Conservation (phyloP, 2,113 vertebrate species). For the Eidolon helvum region DNA sequence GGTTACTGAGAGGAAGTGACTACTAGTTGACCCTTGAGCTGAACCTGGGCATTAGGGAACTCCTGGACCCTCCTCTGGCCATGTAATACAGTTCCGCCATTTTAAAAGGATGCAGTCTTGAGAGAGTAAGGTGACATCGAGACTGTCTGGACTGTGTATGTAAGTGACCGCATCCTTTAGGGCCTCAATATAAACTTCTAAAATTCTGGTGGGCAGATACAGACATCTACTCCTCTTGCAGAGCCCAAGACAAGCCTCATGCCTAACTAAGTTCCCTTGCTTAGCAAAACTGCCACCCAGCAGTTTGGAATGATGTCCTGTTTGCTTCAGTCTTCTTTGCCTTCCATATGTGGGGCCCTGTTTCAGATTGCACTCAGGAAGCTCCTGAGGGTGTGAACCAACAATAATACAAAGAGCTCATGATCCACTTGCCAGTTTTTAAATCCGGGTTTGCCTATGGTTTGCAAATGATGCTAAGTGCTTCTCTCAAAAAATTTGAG, state of each 20-base stretch:
- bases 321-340: neutral
- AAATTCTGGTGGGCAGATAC: neutral
- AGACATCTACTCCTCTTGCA: neutral
- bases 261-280: neutral
- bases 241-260: neutral
- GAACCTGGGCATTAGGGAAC: neutral
- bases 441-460: neutral
- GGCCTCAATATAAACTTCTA: neutral
- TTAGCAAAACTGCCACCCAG: neutral
- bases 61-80: neutral
- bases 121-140: neutral
- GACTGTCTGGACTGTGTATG: too few species aligned
- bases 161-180: neutral
- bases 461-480: neutral
- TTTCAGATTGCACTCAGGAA: neutral
- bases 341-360: neutral
- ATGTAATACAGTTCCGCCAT: neutral
- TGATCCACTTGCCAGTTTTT: neutral
- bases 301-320: neutral
- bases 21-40: neutral
- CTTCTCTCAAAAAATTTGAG: neutral
- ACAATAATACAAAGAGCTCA: neutral
- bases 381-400: neutral
- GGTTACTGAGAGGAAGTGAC: neutral
- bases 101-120: neutral